Percentiles rank a stretch among this genome's conserved stretches.
Conservation (phyloP, 2,113 vertebrate species). For the Tinamus guttatus region DNA sequence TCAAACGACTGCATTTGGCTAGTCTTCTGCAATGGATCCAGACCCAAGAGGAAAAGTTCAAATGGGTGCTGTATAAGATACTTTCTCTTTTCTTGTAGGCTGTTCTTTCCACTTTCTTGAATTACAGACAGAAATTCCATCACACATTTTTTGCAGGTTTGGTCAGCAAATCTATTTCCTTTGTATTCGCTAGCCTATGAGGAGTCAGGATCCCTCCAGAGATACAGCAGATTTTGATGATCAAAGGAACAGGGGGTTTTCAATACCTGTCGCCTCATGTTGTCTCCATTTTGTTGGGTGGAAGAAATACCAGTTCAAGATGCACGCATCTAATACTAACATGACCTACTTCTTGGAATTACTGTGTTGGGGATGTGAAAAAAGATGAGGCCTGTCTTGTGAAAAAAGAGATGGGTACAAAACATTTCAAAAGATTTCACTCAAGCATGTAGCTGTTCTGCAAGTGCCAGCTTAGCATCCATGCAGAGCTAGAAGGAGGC, state of each 20-base stretch:
- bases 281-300: background rate
- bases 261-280: background rate
- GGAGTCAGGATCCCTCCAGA: background rate
- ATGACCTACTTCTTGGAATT: background rate
- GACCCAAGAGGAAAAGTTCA: background rate
- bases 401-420: background rate
- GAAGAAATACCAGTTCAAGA: background rate
- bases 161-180: background rate
- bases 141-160: background rate
- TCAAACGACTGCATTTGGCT: background rate
- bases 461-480: background rate
- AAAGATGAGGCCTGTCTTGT: background rate
- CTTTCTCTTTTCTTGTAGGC: background rate
- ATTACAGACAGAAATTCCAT: background rate
- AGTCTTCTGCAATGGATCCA: background rate
- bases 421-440: background rate
- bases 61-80: background rate
- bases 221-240: background rate
- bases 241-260: background rate
- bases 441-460: background rate
- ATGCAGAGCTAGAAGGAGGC: background rate
- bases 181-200: background rate
- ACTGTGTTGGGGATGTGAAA: background rate
- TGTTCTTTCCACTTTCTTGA: background rate
- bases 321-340: background rate